Evolutionary conservation across 2,888 invertebrate genomes (phyloP).

Genomic region (Rhorus exstirpatorius): DNA sequence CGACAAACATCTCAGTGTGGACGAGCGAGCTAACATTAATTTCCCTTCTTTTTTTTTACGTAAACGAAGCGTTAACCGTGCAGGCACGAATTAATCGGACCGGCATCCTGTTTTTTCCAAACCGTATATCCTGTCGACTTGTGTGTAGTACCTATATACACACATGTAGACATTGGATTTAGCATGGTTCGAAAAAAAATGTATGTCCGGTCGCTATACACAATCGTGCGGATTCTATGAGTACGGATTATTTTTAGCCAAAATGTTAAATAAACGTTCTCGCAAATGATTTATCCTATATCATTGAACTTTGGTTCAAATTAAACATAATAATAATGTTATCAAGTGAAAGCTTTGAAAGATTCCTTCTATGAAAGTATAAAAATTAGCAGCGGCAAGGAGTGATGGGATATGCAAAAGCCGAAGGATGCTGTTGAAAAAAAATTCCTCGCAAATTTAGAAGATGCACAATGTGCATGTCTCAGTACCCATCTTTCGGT

Average conservation of each 20-base stretch:
- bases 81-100: constrained; percentile 26
- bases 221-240: constrained; percentile 1
- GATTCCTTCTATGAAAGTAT: too few species aligned
- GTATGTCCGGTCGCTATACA: constrained; percentile 11
- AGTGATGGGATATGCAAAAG: too few species aligned
- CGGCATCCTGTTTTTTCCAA: constrained; percentile 15
- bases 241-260: background rate
- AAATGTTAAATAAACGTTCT: background rate
- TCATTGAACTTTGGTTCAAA: too few species aligned
- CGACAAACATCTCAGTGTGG: constrained; percentile 9
- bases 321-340: too few species aligned
- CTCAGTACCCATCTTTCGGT: too few species aligned
- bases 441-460: too few species aligned
- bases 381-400: too few species aligned
- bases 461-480: too few species aligned
- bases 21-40: too few species aligned
- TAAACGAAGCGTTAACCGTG: background rate
- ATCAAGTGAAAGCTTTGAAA: too few species aligned
- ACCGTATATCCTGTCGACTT: background rate
- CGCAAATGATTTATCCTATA: too few species aligned
- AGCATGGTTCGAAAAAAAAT: background rate
- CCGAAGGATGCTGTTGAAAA: too few species aligned
- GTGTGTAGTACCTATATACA: background rate
- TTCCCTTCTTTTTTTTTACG: background rate
- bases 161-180: constrained; percentile 2